Conservation (phyloP, 2,888 invertebrate species). For the Morinoia aosen region DNA sequence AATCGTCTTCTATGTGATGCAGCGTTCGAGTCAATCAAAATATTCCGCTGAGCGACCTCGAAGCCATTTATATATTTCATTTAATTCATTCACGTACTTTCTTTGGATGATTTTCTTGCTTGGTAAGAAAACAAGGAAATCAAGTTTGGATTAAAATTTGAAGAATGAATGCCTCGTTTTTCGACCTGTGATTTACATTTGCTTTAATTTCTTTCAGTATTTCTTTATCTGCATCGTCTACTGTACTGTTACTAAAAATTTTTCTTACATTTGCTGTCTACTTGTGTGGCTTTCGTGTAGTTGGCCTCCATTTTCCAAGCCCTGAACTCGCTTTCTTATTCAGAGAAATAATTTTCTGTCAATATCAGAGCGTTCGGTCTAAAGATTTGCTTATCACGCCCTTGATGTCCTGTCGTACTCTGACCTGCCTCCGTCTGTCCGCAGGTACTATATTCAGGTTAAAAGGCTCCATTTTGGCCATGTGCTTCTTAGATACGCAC, state of each 20-base stretch:
- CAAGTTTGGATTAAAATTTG: not conserved
- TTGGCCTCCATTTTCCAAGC: too few species aligned
- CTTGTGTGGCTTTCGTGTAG: too few species aligned
- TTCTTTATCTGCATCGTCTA: not conserved
- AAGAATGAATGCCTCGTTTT: not conserved
- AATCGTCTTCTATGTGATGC: not conserved
- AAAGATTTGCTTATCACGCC: too few species aligned
- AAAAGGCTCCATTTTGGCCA: slow-evolving; percentile 93
- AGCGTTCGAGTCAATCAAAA: not conserved
- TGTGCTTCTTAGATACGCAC: slow-evolving; percentile 96
- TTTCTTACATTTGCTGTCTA: not conserved
- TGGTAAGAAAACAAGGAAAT: not conserved
- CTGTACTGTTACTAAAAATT: not conserved
- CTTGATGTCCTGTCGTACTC: too few species aligned
- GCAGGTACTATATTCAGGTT: slow-evolving; percentile 94
- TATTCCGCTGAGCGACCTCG: not conserved
- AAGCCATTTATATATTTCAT: not conserved
- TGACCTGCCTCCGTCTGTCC: slow-evolving; percentile 67
- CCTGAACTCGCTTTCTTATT: not conserved
- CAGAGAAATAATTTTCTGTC: not conserved
- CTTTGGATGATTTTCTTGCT: not conserved
- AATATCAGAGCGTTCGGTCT: too few species aligned
- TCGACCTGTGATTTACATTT: not conserved
- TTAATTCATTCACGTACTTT: not conserved
- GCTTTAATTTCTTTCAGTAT: not conserved